Base-by-base conservation (phyloP, 2,797 vertebrate species). In the Mastacembelus armatus region DNA sequence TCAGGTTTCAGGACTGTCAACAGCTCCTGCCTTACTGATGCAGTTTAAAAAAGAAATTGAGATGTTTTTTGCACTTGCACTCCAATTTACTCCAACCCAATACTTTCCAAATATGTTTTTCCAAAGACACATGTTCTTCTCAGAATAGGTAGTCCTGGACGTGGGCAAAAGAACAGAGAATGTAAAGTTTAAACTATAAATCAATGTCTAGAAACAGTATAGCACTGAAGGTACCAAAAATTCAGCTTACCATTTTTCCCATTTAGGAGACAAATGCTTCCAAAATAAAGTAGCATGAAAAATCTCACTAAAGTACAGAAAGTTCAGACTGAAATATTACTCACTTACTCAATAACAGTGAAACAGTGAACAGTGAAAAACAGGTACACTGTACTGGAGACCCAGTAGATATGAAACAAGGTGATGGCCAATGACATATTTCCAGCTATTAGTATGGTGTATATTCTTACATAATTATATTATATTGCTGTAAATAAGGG, bases 1-100 rank as follows among this genome's bases (percentile, higher is more conserved):
- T 93, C 92, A 84, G 63, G 81, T 93, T 94, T 91, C 92, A 85
- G 54, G 57, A 54, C 66, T 68, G 64, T 45, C 51, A 66, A 60
- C 39, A 61, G 64, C 47, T 68, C 19, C 35, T 64, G 24, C 68
- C 26, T 62, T 51, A 54, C 81, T 61, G 80, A 81, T 0, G 19
- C 62, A 55, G 66, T 64, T 83, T 60, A 24, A 38, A n/a, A 54
- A 54, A 54, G 59, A 33, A 57, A 48, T 76, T 67, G 76, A 48
- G 74, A 76, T 56, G 21, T 35, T 44, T 19, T 39, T 12, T 71
- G 44, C n/a, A n/a, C 55, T 55, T 73, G 32, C 40, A 70, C 24
- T 32, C 12, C 5, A 36, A 44, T 73, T 68, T 40, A 61, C 49
- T 52, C 40, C 65, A 71, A 82, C 80, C 52, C 48, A 19, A 35